phyloP scores from a whole-genome alignment of 2,797 vertebrate species.

The Sebastes cheni region DNA sequence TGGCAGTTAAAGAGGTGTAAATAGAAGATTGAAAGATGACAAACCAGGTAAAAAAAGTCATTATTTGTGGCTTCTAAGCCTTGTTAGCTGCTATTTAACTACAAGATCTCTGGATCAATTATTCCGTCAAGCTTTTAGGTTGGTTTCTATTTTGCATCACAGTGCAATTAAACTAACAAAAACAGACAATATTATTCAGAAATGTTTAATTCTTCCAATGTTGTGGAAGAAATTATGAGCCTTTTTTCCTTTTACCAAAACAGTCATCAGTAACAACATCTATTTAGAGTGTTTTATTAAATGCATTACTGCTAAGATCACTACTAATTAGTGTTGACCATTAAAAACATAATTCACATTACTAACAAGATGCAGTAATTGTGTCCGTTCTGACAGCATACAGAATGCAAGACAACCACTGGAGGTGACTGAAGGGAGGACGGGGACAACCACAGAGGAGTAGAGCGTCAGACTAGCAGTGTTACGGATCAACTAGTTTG shows the following conservation, averaged over 20 bases:
- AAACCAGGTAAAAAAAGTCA: background rate
- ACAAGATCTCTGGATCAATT: background rate
- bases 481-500: conserved; percentile 34
- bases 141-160: background rate
- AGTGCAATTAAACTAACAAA: background rate
- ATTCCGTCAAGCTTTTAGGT: background rate
- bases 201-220: background rate
- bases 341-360: conserved; percentile 33
- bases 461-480: background rate
- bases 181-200: background rate
- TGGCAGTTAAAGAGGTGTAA: background rate
- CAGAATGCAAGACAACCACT: background rate
- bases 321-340: conserved; percentile 21
- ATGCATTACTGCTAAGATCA: conserved; percentile 33
- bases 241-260: background rate
- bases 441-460: background rate
- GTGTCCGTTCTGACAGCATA: conserved; percentile 21
- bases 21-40: background rate
- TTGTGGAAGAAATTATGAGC: background rate
- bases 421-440: background rate
- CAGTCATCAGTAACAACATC: conserved; percentile 3
- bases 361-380: conserved; percentile 23
- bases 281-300: conserved; percentile 7
- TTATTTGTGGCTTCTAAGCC: background rate
- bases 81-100: background rate